Evolutionary conservation across 2,113 vertebrate species (phyloP).

Genomic region (Rhizomys pruinosus): DNA sequence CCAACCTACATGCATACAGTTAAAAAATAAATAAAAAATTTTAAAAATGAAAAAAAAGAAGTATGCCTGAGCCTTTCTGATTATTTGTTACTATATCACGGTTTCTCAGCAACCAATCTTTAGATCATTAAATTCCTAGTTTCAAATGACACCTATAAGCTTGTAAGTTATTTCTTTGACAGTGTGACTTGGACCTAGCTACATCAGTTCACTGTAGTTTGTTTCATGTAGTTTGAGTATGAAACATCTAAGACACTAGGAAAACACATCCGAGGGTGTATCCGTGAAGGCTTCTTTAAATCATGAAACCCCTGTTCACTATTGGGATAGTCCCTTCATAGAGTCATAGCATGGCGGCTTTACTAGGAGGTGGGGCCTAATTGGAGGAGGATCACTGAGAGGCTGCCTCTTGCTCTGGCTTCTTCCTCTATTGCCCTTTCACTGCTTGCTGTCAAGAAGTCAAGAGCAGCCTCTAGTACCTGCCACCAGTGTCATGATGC

Average conservation of each 20-base stretch:
- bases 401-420: no score
- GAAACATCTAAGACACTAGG: background rate
- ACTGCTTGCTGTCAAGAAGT: background rate
- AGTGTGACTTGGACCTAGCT: no score
- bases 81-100: background rate
- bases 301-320: background rate
- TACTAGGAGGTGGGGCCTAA: no score
- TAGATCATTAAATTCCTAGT: background rate
- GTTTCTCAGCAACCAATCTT: background rate
- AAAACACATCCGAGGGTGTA: background rate
- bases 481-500: no score
- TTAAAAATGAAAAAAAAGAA: no score
- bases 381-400: background rate
- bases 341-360: background rate
- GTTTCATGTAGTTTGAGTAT: background rate
- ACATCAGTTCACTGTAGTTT: background rate
- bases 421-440: no score
- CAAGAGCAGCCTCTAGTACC: background rate
- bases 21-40: no score
- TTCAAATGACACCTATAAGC: background rate
- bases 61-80: background rate
- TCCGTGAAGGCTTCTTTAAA: background rate
- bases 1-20: no score
- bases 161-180: background rate
- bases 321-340: background rate